A percentile compares a stretch with the other conserved stretches of the same genome.
Evolutionary conservation across 2,797 vertebrate species (phyloP).

Genomic region (Epinephelus malabaricus): DNA sequence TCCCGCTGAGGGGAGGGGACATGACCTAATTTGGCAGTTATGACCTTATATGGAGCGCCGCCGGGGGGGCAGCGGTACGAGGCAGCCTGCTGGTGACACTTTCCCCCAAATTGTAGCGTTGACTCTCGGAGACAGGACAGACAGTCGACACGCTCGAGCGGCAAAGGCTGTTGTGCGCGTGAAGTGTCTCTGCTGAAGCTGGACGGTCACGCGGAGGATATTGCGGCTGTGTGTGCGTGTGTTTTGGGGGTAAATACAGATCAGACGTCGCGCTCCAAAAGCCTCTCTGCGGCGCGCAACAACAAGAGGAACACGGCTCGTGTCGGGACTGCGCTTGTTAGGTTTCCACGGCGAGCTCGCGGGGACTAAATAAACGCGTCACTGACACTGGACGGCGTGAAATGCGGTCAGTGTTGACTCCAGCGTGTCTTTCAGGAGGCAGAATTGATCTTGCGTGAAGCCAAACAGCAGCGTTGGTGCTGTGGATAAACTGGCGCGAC

Average conservation of each 20-base stretch:
- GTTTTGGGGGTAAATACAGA: slow-evolving; percentile 18
- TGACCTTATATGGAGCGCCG: slow-evolving; percentile 76
- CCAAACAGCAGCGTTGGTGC: not conserved
- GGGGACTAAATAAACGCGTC: slow-evolving; percentile 32
- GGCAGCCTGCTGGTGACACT: slow-evolving; percentile 83
- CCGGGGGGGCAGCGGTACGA: slow-evolving; percentile 54
- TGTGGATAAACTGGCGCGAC: slow-evolving; percentile 6
- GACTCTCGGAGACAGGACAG: slow-evolving; percentile 69
- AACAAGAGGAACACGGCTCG: slow-evolving; percentile 36
- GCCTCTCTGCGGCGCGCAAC: slow-evolving; percentile 31
- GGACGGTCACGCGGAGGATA: slow-evolving; percentile 14
- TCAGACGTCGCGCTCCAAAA: slow-evolving; percentile 40
- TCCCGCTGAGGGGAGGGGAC: slow-evolving; percentile 42
- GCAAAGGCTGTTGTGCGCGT: slow-evolving; percentile 30
- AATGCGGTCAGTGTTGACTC: slow-evolving; percentile 36
- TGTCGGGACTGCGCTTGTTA: slow-evolving; percentile 23
- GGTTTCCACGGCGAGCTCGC: slow-evolving; percentile 7
- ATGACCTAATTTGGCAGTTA: slow-evolving; percentile 79
- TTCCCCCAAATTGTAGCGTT: slow-evolving; percentile 79
- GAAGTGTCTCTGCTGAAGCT: slow-evolving; percentile 18
- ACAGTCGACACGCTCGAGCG: slow-evolving; percentile 57
- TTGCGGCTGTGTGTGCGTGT: not conserved
- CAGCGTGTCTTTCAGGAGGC: not conserved
- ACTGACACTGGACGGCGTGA: not conserved
- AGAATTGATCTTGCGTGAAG: not conserved